Base-by-base conservation (phyloP, 1,140 invertebrate genomes). In the Drosophila neocordata region DNA sequence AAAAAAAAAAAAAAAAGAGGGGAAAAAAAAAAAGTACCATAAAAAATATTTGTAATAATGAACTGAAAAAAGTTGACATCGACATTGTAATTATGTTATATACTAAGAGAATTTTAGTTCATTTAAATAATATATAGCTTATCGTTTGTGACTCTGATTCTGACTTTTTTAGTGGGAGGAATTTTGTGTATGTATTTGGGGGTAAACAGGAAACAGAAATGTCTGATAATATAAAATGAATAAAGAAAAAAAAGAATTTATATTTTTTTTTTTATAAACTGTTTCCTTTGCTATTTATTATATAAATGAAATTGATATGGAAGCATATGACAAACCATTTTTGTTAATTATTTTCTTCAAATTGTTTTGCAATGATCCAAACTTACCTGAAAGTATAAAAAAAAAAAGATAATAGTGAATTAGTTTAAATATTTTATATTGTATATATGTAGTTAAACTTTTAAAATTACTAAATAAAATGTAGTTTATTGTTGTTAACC, bases 61-160 rank as follows among this genome's bases (percentile, higher is more conserved):
- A 73, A 66, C 64, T 69, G 67, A 65, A 67, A 82, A 75, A n/a
- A n/a, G n/a, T 61, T 52, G 63, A 67, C 31, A 65, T 55, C 37
- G 44, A 38, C 18, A 53, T 56, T 65, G 11, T 57, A 38, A 38
- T 37, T 34, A 63, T 41, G 35, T 35, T 58, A 38, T 24, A 35
- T 31, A 65, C 59, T 44, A 27, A 31, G 34, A 71, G 41, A 15
- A 60, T 52, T 52, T 65, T 66, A 55, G 22, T 64, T 66, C 22
- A n/a, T n/a, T 66, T 27, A 24, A 59, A 31, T 68, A 56, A 44
- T 62, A 24, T 65, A 38, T 13, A 13, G 44, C 38, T 72, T 24
- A 72, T 71, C 63, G 41, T 11, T 8, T 73, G 11, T 15, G 24
- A 55, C 52, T 34, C 15, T 48, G 41, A 48, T 1, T 44, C 41